Percentiles rank a stretch among this genome's conserved stretches.
phyloP scores from a whole-genome alignment of 2,113 vertebrate genomes.

The Pipra filicauda region DNA sequence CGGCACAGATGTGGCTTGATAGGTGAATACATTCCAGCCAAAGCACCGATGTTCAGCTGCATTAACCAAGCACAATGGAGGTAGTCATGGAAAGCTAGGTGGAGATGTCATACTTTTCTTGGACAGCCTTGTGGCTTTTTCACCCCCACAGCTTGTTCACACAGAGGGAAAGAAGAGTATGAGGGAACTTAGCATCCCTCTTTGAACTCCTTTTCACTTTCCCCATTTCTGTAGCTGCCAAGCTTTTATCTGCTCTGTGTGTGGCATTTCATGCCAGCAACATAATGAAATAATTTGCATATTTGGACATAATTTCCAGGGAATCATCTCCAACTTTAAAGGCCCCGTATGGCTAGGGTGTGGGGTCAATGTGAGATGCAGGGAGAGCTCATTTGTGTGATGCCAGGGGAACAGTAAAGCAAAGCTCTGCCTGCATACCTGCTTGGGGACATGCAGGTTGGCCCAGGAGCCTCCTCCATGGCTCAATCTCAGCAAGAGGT shows the following conservation, averaged over 20 bases:
- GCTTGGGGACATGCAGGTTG: rapidly evolving
- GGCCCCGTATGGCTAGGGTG: rapidly evolving
- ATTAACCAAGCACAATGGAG: neutral
- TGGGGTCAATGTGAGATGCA: rapidly evolving
- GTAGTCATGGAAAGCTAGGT: neutral
- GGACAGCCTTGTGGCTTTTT: neutral
- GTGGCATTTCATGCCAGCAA: neutral
- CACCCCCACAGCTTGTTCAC: rapidly evolving
- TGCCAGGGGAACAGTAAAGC: neutral
- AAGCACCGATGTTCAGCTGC: rapidly evolving
- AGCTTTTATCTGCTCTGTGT: neutral
- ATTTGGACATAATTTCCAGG: constrained; percentile 10
- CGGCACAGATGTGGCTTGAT: rapidly evolving
- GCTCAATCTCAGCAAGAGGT: neutral
- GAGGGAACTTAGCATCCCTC: neutral
- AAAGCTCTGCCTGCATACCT: neutral
- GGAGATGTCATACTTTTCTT: neutral
- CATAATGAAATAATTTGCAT: constrained; percentile 37
- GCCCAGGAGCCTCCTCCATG: neutral
- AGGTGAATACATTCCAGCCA: neutral
- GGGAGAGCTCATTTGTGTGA: neutral
- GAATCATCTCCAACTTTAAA: neutral
- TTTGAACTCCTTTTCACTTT: neutral
- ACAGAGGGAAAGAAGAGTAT: neutral
- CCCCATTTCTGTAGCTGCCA: neutral